Evolutionary conservation across 2,797 vertebrate species (phyloP).

Genomic region (Hydrophis major): DNA sequence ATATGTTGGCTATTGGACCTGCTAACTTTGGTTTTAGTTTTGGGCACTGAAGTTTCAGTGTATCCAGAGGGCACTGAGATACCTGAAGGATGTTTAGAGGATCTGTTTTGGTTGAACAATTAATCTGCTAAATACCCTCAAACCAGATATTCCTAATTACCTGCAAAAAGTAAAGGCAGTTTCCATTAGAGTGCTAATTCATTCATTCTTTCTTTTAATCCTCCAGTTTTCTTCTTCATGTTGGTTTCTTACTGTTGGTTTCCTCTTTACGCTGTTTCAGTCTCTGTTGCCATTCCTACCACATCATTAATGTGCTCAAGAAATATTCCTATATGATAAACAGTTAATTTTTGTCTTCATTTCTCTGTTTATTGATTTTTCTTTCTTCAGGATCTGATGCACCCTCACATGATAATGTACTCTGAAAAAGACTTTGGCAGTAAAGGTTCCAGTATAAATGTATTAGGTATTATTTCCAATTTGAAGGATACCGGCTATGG

Average conservation of each 20-base stretch:
- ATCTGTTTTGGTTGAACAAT: background rate
- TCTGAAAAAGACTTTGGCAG: constrained; percentile 79
- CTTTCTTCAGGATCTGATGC: constrained; percentile 79
- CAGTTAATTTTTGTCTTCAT: background rate
- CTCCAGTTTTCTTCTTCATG: background rate
- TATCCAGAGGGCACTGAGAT: background rate
- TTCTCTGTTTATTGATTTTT: constrained; percentile 6
- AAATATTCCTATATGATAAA: background rate
- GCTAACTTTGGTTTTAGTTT: background rate
- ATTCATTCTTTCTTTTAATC: background rate
- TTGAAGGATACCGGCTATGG: constrained; percentile 83
- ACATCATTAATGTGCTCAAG: background rate
- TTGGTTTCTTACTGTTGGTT: background rate
- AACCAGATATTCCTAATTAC: background rate
- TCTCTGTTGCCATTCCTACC: background rate
- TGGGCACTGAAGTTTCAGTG: background rate
- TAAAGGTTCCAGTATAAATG: constrained; percentile 78
- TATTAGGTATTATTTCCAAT: constrained; percentile 82
- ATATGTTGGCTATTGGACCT: background rate
- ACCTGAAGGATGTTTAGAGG: background rate
- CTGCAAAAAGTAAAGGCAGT: background rate
- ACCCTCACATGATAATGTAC: constrained; percentile 87
- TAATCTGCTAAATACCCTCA: background rate
- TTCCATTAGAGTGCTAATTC: background rate
- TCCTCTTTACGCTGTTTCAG: background rate